Evolutionary conservation across 2,888 invertebrate genomes (phyloP), one percentile per base, ranked within the genome.

Genomic region (Hyalella azteca): DNA sequence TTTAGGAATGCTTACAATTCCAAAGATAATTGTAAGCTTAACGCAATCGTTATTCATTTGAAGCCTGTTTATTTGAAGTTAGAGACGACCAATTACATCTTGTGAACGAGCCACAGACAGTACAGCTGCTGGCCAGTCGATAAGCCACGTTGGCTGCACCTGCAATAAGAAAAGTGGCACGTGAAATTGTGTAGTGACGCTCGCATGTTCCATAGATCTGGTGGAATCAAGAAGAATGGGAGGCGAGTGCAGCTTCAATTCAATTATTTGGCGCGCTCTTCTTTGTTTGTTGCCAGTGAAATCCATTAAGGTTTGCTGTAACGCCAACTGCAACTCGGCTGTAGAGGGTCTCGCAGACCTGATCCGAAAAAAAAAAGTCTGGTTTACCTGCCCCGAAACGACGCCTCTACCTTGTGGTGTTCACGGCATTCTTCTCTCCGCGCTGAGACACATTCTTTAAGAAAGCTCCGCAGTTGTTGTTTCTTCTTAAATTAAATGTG

Each of bases 191-290:
- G 66, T 66, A 66, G 66, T 7, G 36, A 29, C 19, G 36, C 66
- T 66, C 66, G 11, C 36, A 29, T 32, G 66, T 32, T 66, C 66
- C 36, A 66, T 66, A 66, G 66, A 66, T 66, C 66, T 66, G 66
- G 66, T 3, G 36, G 66, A 66, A 66, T 66, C 66, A 66, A 66
- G 66, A 66, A 66, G 66, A 66, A 66, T 66, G 66, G 66, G 32
- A 32, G 66, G 66, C 66, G 32, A 66, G 66, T 66, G 66, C 36
- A 66, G 66, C 36, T 66, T 32, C 66, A 66, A 66, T 66, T 66
- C 66, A 36, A 66, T 66, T 66, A 66, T 66, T 66, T 66, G 66
- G 66, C 36, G 66, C 66, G 66, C 66, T 66, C 66, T 66, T 66
- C 66, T 66, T 66, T 66, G 66, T 66, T 66, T 66, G 66, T 66